These are phyloP conservation scores for Pogona vitticeps DNA, from an alignment of 2,113 vertebrate species.

Conservation along the genomic window DNA sequence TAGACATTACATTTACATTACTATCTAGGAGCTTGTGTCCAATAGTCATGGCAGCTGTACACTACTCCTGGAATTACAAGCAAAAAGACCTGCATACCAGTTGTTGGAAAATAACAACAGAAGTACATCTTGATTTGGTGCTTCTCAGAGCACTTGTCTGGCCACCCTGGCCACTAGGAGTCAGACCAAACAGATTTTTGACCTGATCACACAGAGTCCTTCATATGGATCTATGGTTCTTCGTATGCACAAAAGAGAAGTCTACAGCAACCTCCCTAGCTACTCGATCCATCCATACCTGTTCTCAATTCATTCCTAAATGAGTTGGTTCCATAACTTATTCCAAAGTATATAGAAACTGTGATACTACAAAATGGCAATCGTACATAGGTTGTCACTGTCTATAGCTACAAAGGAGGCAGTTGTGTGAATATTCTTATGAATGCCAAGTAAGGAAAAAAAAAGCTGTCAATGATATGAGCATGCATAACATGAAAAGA, in stretches of 20 bases:
- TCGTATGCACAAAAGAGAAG: neutral
- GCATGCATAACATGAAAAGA: neutral
- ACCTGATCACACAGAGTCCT: neutral
- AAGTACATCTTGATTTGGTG: too few relatives aligned
- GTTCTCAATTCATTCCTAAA: neutral
- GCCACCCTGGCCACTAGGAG: neutral
- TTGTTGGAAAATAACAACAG: neutral
- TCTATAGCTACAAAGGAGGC: neutral
- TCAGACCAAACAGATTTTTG: neutral
- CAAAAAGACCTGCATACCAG: neutral
- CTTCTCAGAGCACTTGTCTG: neutral
- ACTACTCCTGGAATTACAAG: too few relatives aligned
- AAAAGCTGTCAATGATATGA: neutral
- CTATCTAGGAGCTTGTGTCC: too few relatives aligned
- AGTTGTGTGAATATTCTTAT: conserved; percentile 8
- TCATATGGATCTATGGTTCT: neutral
- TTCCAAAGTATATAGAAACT: neutral
- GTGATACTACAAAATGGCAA: neutral
- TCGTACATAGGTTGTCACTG: conserved; percentile 19
- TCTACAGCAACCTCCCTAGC: neutral
- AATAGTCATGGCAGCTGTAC: neutral
- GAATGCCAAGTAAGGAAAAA: neutral
- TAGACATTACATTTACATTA: too few relatives aligned
- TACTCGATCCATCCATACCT: neutral
- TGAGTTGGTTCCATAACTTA: neutral